Evolutionary conservation across 37 sponge, comb jelly and placozoan species (phyloP), one percentile per base, ranked within the genome.

Genomic region (Spongilla lacustris): DNA sequence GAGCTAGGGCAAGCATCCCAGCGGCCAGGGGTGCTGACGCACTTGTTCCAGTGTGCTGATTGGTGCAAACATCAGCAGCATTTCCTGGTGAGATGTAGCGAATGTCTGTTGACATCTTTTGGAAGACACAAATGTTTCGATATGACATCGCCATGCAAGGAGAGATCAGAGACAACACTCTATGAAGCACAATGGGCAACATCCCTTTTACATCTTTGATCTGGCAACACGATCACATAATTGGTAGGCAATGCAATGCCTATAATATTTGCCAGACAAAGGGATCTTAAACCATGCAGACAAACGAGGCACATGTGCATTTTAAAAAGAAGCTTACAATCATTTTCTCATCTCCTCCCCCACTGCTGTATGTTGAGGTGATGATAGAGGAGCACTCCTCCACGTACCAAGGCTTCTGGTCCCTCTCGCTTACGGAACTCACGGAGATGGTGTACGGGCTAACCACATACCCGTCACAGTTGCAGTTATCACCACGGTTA

Each of bases 401-500:
- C 31, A 91, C 71, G 76, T 99, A 99, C 99, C 99, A 99, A 5
- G 99, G 99, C 73, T 82, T 87, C 17, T 71, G 72, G 50, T 95
- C 95, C 32, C 35, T 25, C 75, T 99, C 91, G 38, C 92, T 81
- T 31, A 77, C 96, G 10, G 99, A 84, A 0, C 98, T 91, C 6
- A 99, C 84, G 22, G 95, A 88, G 27, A 99, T 87, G 46, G 99
- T 97, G 84, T 87, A 97, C 30, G 97, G 97, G 31, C 92, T 89
- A 32, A 96, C 85, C n/a, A 91, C 96, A 66, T 99, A 99, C 21
- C 99, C 99, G 87, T 99, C 99, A 73, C 98, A 97, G 83, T 94
- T 97, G 66, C 99, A 99, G 75, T 90, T 95, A 81, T 99, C 99
- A 14, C 76, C 69, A 27, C 83, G 41, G 13, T 77, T 70, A 11